A percentile compares a stretch with the other conserved stretches of the same genome.
Conservation (phyloP, 2,113 vertebrate species). For the Haliaeetus leucogaster region DNA sequence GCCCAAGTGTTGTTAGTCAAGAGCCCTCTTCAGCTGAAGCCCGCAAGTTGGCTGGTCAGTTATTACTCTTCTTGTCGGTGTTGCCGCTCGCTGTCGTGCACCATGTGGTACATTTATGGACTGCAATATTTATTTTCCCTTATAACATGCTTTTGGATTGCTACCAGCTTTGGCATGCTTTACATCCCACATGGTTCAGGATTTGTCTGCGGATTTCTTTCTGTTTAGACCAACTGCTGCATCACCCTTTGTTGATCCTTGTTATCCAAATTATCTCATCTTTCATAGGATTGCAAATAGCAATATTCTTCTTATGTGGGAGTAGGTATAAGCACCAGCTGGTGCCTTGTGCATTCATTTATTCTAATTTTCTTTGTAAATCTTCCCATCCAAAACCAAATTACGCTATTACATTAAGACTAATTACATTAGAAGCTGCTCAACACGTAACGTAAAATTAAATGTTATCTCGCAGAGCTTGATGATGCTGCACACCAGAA, state of each 20-base stretch:
- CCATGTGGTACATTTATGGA: background rate
- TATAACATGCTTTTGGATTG: conserved; percentile 10
- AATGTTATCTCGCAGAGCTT: conserved; percentile 30
- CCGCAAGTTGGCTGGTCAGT: background rate
- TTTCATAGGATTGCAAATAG: conserved; percentile 60
- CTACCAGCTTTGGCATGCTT: conserved; percentile 24
- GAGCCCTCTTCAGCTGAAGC: background rate
- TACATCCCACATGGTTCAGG: conserved; percentile 11
- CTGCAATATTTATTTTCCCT: conserved; percentile 37
- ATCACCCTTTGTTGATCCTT: conserved; percentile 63
- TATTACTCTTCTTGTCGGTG: background rate
- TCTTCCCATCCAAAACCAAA: conserved; percentile 58
- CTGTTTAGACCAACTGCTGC: conserved; percentile 50
- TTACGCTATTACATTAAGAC: conserved; percentile 39
- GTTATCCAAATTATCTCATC: conserved; percentile 63
- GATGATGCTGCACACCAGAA: conserved; percentile 26
- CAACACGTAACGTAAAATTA: conserved; percentile 21
- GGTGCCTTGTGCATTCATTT: conserved; percentile 60
- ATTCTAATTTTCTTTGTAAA: conserved; percentile 64
- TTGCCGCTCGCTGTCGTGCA: background rate
- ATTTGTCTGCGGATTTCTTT: conserved; percentile 44
- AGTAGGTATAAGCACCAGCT: conserved; percentile 65
- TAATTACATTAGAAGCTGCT: conserved; percentile 57
- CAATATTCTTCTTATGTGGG: conserved; percentile 58
- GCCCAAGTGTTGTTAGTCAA: background rate